phyloP scores from a whole-genome alignment of 2,797 vertebrate species.

The Eptatretus atami region DNA sequence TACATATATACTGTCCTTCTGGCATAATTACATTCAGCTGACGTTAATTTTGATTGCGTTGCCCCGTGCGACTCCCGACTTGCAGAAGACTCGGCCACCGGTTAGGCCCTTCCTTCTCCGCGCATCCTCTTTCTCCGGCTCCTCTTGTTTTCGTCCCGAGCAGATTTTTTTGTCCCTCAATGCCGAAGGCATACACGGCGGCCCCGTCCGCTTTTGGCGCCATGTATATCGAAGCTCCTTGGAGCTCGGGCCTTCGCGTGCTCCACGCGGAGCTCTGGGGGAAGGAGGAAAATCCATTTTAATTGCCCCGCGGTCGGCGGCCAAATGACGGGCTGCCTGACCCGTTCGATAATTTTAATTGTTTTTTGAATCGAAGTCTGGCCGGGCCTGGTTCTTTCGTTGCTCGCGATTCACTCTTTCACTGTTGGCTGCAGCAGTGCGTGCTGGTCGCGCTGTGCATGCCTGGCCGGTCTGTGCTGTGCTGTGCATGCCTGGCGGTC shows the following conservation, averaged over 20 bases:
- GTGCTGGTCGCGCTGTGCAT: no score
- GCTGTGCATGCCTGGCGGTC: no score
- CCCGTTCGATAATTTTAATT: slow-evolving; percentile 4
- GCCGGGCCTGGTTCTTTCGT: neutral
- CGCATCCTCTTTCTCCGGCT: neutral
- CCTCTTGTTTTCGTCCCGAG: neutral
- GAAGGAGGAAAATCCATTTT: slow-evolving; percentile 5
- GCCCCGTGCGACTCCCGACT: neutral
- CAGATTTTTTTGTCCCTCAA: neutral
- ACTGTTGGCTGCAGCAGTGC: no score
- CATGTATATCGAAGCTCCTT: neutral
- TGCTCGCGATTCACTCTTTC: neutral
- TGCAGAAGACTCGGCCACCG: neutral
- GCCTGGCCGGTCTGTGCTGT: no score
- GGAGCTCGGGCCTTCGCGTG: slow-evolving; percentile 3
- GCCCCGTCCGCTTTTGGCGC: neutral
- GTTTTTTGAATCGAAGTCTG: slow-evolving; percentile 3
- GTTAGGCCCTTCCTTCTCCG: neutral
- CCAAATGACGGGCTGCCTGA: slow-evolving; percentile 2
- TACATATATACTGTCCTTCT: slow-evolving; percentile 99
- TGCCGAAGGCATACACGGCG: neutral
- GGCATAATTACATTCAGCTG: slow-evolving; percentile 3
- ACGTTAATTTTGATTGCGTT: slow-evolving; percentile 5
- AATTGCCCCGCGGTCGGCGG: slow-evolving; percentile 3
- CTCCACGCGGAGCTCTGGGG: neutral